phyloP scores from a whole-genome alignment of 2,113 vertebrate genomes.

The Chamaea fasciata region DNA sequence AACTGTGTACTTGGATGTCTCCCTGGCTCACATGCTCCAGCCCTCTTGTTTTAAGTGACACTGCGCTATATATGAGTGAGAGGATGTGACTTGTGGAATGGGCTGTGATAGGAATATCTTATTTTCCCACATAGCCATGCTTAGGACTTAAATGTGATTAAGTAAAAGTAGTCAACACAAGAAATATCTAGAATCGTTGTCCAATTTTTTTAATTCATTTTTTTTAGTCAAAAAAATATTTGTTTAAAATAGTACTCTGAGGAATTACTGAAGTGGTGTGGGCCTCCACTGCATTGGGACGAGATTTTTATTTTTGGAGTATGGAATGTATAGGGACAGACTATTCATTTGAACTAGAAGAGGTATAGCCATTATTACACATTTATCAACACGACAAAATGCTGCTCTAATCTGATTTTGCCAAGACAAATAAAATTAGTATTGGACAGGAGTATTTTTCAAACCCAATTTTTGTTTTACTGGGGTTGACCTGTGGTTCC shows the following conservation, averaged over 20 bases:
- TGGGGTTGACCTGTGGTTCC: neutral
- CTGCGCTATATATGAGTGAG: neutral
- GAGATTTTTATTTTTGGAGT: neutral
- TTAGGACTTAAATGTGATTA: neutral
- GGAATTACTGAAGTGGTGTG: neutral
- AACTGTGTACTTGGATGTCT: constrained; percentile 24
- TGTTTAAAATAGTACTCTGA: neutral
- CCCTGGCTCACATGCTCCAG: neutral
- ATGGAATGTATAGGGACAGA: neutral
- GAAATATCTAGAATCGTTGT: neutral
- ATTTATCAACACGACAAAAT: neutral
- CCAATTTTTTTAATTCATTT: neutral
- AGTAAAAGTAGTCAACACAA: neutral
- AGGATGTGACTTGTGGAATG: neutral
- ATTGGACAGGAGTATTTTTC: neutral
- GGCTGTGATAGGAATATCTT: neutral
- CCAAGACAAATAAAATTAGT: neutral
- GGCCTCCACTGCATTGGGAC: neutral
- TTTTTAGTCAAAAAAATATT: neutral
- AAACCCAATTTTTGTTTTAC: neutral
- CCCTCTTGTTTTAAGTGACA: neutral
- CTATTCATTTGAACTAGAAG: neutral
- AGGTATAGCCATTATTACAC: neutral
- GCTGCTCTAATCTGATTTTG: neutral
- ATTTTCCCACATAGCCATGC: neutral